Conservation (phyloP, 2,797 vertebrate genomes). For the Hafferia zeledoni region DNA sequence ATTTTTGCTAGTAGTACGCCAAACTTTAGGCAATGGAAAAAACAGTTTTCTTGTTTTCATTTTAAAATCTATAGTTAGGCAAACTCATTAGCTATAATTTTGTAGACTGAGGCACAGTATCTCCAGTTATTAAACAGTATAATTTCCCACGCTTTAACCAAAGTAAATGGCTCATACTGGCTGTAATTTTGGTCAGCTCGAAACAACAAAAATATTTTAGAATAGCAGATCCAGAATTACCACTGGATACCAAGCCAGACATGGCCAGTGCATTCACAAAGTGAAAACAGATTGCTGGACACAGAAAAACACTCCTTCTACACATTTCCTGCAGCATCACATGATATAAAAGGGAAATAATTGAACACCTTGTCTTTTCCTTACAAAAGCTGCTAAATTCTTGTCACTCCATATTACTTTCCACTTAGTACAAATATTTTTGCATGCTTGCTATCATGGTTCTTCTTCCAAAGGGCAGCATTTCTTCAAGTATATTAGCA, state of each 20-base stretch:
- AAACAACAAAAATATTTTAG: neutral
- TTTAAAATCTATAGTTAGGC: neutral
- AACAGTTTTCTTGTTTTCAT: neutral
- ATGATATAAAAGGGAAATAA: neutral
- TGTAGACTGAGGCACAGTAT: neutral
- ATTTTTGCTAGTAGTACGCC: neutral
- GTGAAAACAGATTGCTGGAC: neutral
- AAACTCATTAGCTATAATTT: neutral
- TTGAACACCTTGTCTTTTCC: neutral
- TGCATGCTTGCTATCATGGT: neutral
- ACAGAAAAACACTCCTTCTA: neutral
- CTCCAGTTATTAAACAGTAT: neutral
- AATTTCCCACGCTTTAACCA: neutral
- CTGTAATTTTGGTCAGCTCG: neutral
- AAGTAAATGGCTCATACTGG: neutral
- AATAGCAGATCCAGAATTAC: neutral
- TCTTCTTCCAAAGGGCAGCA: neutral
- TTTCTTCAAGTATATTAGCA: neutral
- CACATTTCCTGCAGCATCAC: neutral
- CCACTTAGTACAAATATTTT: neutral
- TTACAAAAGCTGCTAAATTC: neutral
- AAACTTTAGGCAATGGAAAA: neutral
- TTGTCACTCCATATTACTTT: neutral
- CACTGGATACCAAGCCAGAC: neutral
- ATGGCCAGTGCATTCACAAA: neutral